Evolutionary conservation across 35 echinoderm and acorn worm species (phyloP), one percentile per base, ranked within the genome.

Genomic region (Acanthaster planci): DNA sequence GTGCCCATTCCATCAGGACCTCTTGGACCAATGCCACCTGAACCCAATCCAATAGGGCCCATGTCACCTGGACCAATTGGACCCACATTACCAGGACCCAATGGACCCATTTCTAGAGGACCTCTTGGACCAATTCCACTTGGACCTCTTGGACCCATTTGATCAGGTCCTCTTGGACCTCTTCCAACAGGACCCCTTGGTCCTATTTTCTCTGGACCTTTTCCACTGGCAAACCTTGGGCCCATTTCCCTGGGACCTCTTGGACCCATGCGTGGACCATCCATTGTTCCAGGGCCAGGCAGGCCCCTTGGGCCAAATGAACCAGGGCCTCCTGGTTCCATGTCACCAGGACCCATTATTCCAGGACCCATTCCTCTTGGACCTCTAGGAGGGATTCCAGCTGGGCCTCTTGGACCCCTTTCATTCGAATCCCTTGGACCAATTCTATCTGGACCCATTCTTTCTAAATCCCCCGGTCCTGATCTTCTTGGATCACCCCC

Each of bases 311-410:
- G 44, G 27, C 81, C 81, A 26, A 34, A 12, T 72, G 67, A 68
- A 79, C 81, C 64, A 58, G 81, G 81, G 36, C 81, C 81, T 72
- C 23, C 23, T 27, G 64, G 23, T 30, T 32, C 81, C 54, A 83
- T 83, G 21, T 27, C 53, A 32, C 51, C 52, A 37, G 81, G 52
- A 10, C 81, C 81, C 81, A 83, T 83, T 57, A 23, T 30, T 1
- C 52, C 81, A 35, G 81, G 59, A 8, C 59, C 59, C 21, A 64
- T 18, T 64, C 59, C 2, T 4, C 1, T 31, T 3, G 59, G 59
- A 64, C 21, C 59, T 64, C 59, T 31, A 22, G 59, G 59, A 7
- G 7, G 5, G n/a, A 67, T 22, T 19, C 59, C 22, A 32, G 14
- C 51, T 3, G 12, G 59, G 22, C 59, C 59, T 67, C 59, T 31